These are phyloP conservation scores for Amphibalanus amphitrite DNA, from an alignment of 1,140 invertebrate genomes.

Conservation along the genomic window DNA sequence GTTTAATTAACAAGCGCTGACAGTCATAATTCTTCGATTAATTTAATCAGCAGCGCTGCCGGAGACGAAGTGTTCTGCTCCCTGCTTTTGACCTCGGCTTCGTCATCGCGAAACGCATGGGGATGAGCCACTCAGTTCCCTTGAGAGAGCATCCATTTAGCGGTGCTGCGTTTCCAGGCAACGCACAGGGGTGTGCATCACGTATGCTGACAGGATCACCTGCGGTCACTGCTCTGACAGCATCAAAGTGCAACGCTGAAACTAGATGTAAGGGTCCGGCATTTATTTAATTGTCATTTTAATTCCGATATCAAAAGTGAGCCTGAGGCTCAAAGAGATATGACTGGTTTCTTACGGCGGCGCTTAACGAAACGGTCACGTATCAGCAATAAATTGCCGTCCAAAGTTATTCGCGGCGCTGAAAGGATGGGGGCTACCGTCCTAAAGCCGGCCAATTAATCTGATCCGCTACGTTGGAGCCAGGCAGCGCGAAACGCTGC, in stretches of 20 bases:
- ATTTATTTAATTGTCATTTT: too few species aligned
- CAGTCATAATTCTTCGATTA: constrained; percentile 2
- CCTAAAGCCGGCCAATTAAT: neutral
- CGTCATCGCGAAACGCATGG: too few species aligned
- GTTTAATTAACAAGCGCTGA: neutral
- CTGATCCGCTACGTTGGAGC: neutral
- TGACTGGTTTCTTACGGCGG: neutral
- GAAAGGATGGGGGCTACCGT: neutral
- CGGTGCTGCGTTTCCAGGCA: too few species aligned
- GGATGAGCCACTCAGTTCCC: too few species aligned
- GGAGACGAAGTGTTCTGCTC: neutral
- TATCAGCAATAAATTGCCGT: neutral
- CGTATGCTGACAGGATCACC: too few species aligned
- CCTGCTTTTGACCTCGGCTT: neutral
- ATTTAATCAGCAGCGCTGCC: neutral
- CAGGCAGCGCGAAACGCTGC: too few species aligned
- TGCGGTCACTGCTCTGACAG: too few species aligned
- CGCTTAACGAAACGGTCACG: neutral
- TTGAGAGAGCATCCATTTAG: too few species aligned
- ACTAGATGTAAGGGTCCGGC: too few species aligned
- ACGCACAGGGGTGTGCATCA: too few species aligned
- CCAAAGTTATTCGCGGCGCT: neutral
- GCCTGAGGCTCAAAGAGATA: neutral
- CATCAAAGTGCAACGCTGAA: too few species aligned
- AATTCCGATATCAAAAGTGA: too few species aligned